These are phyloP conservation scores for Ruditapes philippinarum DNA, from an alignment of 1,140 invertebrate genomes.

Conservation along the genomic window DNA sequence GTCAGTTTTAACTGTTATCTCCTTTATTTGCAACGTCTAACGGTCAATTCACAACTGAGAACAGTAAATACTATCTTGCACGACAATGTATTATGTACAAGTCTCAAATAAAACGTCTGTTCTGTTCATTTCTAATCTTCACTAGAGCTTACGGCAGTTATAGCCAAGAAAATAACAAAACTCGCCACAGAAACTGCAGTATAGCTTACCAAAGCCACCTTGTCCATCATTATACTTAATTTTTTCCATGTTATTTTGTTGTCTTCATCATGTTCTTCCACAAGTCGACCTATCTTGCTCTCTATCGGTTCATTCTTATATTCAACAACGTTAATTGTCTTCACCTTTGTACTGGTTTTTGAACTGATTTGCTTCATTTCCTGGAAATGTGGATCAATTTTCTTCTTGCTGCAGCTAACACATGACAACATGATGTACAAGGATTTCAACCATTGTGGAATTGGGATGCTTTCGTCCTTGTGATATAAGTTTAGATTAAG, in stretches of 20 bases:
- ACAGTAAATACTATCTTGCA: no score
- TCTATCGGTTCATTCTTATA: neutral
- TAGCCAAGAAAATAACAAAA: neutral
- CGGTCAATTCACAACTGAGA: no score
- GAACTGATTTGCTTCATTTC: neutral
- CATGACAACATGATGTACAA: neutral
- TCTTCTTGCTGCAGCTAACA: neutral
- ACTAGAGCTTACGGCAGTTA: neutral
- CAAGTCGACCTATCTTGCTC: neutral
- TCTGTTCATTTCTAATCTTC: no score
- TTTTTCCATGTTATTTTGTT: conserved; percentile 7
- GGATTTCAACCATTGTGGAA: neutral
- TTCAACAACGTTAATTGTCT: neutral
- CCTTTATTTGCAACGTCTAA: no score
- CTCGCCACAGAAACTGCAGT: neutral
- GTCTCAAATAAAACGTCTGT: no score
- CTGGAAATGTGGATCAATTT: neutral
- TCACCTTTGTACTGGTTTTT: neutral
- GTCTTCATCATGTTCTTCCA: neutral
- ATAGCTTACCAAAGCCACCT: neutral
- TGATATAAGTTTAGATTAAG: conserved; percentile 14
- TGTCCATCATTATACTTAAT: neutral
- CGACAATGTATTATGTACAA: no score
- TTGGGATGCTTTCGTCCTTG: neutral
- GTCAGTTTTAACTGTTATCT: no score